Conservation (phyloP, 2,888 invertebrate genomes). For the Rhabditophanes sp. region DNA sequence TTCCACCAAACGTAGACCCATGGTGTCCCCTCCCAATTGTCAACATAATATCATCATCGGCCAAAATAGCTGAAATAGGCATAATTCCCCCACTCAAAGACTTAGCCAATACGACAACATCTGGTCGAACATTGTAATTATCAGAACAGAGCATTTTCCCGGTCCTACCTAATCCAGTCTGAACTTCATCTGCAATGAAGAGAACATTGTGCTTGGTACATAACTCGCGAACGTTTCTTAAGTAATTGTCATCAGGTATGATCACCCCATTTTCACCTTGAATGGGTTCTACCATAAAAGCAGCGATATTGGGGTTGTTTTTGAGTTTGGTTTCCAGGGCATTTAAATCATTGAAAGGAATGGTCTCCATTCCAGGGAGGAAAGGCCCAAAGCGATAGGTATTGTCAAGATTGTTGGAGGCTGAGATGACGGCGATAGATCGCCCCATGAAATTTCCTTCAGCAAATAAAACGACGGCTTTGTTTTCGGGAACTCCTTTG, state of each 20-base stretch:
- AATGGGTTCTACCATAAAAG: constrained; percentile 91
- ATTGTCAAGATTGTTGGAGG: constrained; percentile 70
- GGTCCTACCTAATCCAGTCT: constrained; percentile 77
- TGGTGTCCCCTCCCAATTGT: constrained; percentile 80
- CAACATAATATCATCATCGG: constrained; percentile 69
- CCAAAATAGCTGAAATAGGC: constrained; percentile 69
- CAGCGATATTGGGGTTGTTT: constrained; percentile 71
- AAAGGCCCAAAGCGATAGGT: constrained; percentile 74
- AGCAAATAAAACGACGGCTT: constrained; percentile 60
- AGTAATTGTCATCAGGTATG: constrained; percentile 69
- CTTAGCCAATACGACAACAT: constrained; percentile 76
- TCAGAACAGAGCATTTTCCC: constrained; percentile 56
- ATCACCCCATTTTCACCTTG: constrained; percentile 90
- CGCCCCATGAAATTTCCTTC: constrained; percentile 90
- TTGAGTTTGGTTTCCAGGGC: too few species aligned
- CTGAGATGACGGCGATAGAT: constrained; percentile 70
- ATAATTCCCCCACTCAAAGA: constrained; percentile 78
- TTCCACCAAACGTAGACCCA: constrained; percentile 89
- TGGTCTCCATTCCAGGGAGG: constrained; percentile 70
- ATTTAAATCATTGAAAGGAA: constrained; percentile 67
- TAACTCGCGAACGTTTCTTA: constrained; percentile 62
- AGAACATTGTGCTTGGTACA: constrained; percentile 76
- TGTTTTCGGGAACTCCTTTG: not conserved
- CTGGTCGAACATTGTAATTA: constrained; percentile 71
- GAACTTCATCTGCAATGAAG: constrained; percentile 87